Percentiles rank a stretch among this genome's conserved stretches.
These are phyloP conservation scores for Aldrovandia affinis DNA, from an alignment of 2,797 vertebrate species.

Conservation along the genomic window DNA sequence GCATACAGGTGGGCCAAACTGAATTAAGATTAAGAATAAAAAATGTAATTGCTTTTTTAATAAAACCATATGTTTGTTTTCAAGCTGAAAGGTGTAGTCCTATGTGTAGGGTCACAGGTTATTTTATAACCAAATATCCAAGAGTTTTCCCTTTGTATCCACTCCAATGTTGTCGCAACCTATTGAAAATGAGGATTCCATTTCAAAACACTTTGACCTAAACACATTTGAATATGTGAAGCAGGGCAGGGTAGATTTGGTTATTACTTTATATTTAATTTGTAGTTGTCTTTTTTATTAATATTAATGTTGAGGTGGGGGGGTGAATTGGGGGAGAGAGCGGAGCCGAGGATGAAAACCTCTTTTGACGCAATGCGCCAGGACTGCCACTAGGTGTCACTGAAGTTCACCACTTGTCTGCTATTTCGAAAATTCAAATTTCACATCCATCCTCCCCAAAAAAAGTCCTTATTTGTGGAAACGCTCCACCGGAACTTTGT, in stretches of 20 bases:
- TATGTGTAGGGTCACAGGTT: no score
- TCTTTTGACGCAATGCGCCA: slow-evolving; percentile 63
- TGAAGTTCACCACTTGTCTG: not conserved
- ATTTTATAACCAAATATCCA: not conserved
- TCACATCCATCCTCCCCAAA: slow-evolving; percentile 29
- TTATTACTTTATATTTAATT: not conserved
- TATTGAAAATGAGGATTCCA: not conserved
- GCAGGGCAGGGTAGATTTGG: not conserved
- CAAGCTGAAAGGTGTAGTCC: no score
- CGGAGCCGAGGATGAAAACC: not conserved
- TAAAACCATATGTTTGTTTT: no score
- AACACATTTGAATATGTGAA: not conserved
- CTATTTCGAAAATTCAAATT: not conserved
- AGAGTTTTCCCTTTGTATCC: not conserved
- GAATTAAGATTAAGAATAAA: no score
- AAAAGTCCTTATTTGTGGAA: not conserved
- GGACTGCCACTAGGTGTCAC: slow-evolving; percentile 77
- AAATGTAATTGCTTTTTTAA: no score
- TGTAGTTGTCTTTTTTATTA: not conserved
- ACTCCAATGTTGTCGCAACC: not conserved
- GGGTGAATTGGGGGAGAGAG: not conserved
- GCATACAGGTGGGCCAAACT: no score
- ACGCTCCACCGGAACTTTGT: not conserved
- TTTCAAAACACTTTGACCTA: not conserved
- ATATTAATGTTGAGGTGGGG: not conserved